Evolutionary conservation across 2,113 vertebrate species (phyloP).

Genomic region (Pseudorectes ferrugineus): DNA sequence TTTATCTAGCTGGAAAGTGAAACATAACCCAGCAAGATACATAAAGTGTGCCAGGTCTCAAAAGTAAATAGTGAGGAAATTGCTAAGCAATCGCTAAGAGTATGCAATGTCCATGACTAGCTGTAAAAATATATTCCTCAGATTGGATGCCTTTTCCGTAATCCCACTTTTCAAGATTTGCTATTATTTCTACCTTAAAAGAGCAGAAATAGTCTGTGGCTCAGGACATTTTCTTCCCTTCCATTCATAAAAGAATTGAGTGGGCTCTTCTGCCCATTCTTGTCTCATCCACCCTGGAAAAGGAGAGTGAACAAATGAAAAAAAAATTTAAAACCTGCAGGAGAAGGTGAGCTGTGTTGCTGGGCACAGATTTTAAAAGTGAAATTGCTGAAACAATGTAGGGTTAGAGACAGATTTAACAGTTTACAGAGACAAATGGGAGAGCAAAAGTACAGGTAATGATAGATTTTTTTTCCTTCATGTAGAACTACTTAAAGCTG

Average conservation of each 20-base stretch:
- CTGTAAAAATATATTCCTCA: not conserved
- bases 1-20: not conserved
- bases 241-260: not conserved
- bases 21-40: rapidly evolving
- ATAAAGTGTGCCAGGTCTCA: not conserved
- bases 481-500: not conserved
- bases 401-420: not conserved
- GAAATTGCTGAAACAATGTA: not conserved
- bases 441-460: not conserved
- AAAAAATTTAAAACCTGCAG: not conserved
- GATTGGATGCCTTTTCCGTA: not conserved
- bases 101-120: not conserved
- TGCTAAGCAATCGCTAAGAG: not conserved
- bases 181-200: not conserved
- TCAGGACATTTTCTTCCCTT: not conserved
- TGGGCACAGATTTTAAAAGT: not conserved
- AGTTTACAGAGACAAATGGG: not conserved
- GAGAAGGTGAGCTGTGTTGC: not conserved
- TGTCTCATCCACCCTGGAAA: not conserved
- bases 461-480: not conserved
- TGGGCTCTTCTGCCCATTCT: not conserved
- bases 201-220: not conserved
- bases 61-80: not conserved
- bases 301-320: not conserved
- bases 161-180: not conserved